Base-by-base conservation (phyloP, 2,888 invertebrate genomes). In the Limnephilus lunatus region DNA sequence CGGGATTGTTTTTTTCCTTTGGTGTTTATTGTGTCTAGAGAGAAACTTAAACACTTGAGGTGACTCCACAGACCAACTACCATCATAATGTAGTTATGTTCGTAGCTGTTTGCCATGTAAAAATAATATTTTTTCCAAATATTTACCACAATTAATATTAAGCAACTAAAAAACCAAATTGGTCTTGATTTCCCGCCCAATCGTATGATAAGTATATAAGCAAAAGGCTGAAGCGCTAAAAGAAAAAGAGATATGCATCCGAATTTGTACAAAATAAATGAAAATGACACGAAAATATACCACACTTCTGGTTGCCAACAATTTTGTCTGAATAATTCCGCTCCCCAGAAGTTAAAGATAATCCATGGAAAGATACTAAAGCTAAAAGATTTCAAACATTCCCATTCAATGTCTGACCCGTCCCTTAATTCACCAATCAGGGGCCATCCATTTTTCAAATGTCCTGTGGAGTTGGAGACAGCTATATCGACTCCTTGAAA, bases 1-100 rank as follows among this genome's bases (percentile, higher is more conserved):
- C 19, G 1, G 19, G 68, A 25, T 68, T 68, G 25, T 7, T 48
- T 19, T 35, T 83, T 87, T 39, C 4, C 25, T 31, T 15, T 81
- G 32, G 48, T 81, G 94, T 91, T 95, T 85, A 96, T 95, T 94
- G 95, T 96, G 94, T 97, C 97, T 92, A 98, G 95, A 94, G 96
- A 97, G 95, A 97, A 98, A 95, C 98, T 98, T 81, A 98, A 97
- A 94, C 98, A 98, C 94, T 98, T 97, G 94, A 97, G 95, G 95
- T 97, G 97, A 94, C 97, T 97, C 98, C 98, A 98, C 93, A 97
- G 97, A 94, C 97, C 94, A 82, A 96, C 95, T 92, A 96, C 95
- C 92, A 97, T 95, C 90, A 97, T 94, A 93, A 97, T 94, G 94
- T 96, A 96, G 80, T 25, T 25, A 68, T 68, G 9, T 25, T 68